phyloP scores from a whole-genome alignment of 2,113 vertebrate species.

The Daphoenositta chrysoptera region DNA sequence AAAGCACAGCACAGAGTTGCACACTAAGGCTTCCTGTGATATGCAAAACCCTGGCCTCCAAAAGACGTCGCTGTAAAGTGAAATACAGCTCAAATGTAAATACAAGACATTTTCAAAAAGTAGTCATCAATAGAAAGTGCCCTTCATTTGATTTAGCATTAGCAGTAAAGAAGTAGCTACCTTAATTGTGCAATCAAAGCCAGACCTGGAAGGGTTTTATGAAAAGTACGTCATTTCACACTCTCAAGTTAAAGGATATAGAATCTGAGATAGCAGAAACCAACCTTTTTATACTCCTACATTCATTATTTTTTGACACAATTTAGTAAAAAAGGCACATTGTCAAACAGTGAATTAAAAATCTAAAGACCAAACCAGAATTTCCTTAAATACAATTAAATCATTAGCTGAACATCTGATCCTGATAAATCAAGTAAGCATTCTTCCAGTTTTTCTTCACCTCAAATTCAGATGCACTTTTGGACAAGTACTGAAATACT shows the following conservation, averaged over 20 bases:
- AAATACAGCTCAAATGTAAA: constrained; percentile 69
- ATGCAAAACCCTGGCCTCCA: constrained; percentile 72
- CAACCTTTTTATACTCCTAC: constrained; percentile 63
- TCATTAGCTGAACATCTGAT: constrained; percentile 53
- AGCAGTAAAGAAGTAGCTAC: constrained; percentile 63
- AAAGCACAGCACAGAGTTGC: constrained; percentile 66
- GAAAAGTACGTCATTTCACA: constrained; percentile 58
- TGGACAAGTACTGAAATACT: constrained; percentile 26
- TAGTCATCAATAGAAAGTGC: constrained; percentile 71
- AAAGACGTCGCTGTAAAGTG: constrained; percentile 46
- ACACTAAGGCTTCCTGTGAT: constrained; percentile 70
- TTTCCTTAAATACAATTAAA: constrained; percentile 42
- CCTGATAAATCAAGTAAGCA: constrained; percentile 20
- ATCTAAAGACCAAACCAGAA: constrained; percentile 54
- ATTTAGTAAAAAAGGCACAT: constrained; percentile 78
- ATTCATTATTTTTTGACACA: constrained; percentile 65
- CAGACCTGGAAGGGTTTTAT: constrained; percentile 62
- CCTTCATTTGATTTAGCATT: constrained; percentile 66
- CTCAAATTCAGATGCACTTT: constrained; percentile 35
- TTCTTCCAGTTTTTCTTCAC: constrained; percentile 29
- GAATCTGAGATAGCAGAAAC: constrained; percentile 55
- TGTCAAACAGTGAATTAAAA: constrained; percentile 68
- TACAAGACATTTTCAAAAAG: constrained; percentile 71
- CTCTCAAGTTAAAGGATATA: constrained; percentile 41
- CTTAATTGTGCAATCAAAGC: constrained; percentile 74